These are phyloP conservation scores for Xestia ashworthii DNA, from an alignment of 2,888 invertebrate species.

Conservation along the genomic window DNA sequence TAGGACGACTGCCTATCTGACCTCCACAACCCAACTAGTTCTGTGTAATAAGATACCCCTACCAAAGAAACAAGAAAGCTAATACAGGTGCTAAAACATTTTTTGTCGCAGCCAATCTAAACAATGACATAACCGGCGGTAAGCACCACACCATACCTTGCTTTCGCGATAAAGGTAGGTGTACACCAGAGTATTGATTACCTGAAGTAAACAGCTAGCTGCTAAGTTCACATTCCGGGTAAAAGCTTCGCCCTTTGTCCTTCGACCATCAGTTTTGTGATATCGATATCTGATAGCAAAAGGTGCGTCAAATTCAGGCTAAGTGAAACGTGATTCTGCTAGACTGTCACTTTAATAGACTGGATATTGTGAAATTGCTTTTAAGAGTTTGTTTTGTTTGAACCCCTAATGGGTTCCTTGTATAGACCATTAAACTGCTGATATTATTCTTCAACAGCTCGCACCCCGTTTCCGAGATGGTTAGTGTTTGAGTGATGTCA, in stretches of 20 bases:
- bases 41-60: too few species aligned
- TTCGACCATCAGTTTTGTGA: slow-evolving; percentile 41
- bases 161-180: slow-evolving; percentile 23
- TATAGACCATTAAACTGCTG: slow-evolving; percentile 37
- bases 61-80: slow-evolving; percentile 5
- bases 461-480: slow-evolving; percentile 24
- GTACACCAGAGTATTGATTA: slow-evolving; percentile 46
- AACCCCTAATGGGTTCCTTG: slow-evolving; percentile 18
- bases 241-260: slow-evolving; percentile 48
- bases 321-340: slow-evolving; percentile 42
- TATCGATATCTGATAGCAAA: slow-evolving; percentile 45
- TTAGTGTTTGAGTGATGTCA: slow-evolving; percentile 36
- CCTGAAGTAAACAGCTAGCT: slow-evolving; percentile 25
- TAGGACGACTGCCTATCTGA: too few species aligned
- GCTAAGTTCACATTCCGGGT: slow-evolving; percentile 42
- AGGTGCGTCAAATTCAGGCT: slow-evolving; percentile 46
- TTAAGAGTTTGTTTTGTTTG: slow-evolving; percentile 31
- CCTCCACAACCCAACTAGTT: too few species aligned
- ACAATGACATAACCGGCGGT: slow-evolving; percentile 19
- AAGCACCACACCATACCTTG: neutral
- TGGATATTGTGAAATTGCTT: slow-evolving; percentile 13
- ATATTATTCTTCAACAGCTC: slow-evolving; percentile 6
- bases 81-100: neutral
- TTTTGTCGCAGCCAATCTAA: slow-evolving; percentile 10
- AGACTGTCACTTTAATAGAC: slow-evolving; percentile 7